Evolutionary conservation across 2,888 invertebrate genomes (phyloP), one percentile per base, ranked within the genome.

Genomic region (Tipula vernalis): DNA sequence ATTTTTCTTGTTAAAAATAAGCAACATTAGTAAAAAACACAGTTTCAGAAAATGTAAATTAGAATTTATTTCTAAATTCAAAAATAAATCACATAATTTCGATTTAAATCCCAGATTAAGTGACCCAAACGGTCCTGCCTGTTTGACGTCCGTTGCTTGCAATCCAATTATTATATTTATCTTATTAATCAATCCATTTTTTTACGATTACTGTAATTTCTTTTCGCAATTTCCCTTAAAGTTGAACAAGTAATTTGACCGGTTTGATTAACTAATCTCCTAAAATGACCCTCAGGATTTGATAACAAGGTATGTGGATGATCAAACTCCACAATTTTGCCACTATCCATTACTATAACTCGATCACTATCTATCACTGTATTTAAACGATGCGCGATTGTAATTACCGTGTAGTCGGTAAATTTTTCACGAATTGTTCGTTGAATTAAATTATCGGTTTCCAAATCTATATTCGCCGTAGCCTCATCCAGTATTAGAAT

Each of bases 321-420:
- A 12, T 95, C 96, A 84, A 95, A 94, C 91, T 98, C 98, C 10
- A 94, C 94, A 85, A 94, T 92, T 42, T 91, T 90, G 0, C 96
- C 96, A 41, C 93, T 93, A 89, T 97, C 96, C 94, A 98, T 95
- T 0, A 98, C 97, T 88, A 98, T 91, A 71, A 98, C 95, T 88
- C 95, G 93, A 91, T 98, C 97, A 2, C 96, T 96, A 90, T 98
- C 98, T 92, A 98, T 98, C 51, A 98, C 96, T 0, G 98, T 98
- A 90, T 98, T 95, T 87, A 98, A 92, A 6, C 98, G 94, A 92
- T 98, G 98, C 3, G 98, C 98, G 41, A 98, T 97, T 0, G 98
- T 98, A n/a, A 98, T 91, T 2, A 98, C 97, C 0, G 97, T 97
- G 90, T 97, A 98, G 71, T 95, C 92, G 0, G 93, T 92, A 91